Conservation (phyloP, 2,888 invertebrate species). For the Caenorhabditis wallacei region DNA sequence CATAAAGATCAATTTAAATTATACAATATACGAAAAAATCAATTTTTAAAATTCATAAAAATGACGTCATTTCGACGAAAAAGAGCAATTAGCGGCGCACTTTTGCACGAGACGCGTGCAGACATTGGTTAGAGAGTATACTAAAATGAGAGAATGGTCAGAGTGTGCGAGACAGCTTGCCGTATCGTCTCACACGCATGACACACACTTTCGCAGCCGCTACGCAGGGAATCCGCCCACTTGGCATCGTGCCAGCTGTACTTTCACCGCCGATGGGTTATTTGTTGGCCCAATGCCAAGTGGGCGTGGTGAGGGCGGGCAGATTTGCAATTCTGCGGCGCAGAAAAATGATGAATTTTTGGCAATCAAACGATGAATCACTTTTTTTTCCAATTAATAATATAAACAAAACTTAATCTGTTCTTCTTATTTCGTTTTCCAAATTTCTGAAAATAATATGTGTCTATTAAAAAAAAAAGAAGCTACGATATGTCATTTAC, state of each 20-base stretch:
- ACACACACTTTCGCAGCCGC: constrained; percentile 58
- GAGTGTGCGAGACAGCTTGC: constrained; percentile 24
- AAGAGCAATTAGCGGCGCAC: constrained; percentile 54
- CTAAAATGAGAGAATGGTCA: constrained; percentile 12
- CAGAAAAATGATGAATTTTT: constrained; percentile 11
- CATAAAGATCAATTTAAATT: constrained; percentile 11
- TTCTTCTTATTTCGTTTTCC: too few species aligned
- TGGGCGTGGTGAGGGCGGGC: constrained; percentile 30
- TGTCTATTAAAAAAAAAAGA: too few species aligned
- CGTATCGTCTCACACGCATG: constrained; percentile 62
- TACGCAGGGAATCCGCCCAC: constrained; percentile 54
- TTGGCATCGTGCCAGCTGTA: constrained; percentile 60
- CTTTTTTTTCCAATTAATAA: too few species aligned
- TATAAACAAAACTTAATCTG: too few species aligned
- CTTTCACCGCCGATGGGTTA: constrained; percentile 24
- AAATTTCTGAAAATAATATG: too few species aligned
- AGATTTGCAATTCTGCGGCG: constrained; percentile 16
- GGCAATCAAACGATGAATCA: background rate
- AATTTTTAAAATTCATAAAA: constrained; percentile 17
- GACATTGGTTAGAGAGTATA: constrained; percentile 34
- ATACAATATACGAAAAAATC: constrained; percentile 7
- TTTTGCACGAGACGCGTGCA: constrained; percentile 49
- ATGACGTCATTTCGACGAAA: constrained; percentile 50
- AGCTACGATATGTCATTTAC: too few species aligned
- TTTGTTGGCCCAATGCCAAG: constrained; percentile 32